Base-by-base conservation (phyloP, 2,113 vertebrate genomes). In the Eonycteris spelaea region DNA sequence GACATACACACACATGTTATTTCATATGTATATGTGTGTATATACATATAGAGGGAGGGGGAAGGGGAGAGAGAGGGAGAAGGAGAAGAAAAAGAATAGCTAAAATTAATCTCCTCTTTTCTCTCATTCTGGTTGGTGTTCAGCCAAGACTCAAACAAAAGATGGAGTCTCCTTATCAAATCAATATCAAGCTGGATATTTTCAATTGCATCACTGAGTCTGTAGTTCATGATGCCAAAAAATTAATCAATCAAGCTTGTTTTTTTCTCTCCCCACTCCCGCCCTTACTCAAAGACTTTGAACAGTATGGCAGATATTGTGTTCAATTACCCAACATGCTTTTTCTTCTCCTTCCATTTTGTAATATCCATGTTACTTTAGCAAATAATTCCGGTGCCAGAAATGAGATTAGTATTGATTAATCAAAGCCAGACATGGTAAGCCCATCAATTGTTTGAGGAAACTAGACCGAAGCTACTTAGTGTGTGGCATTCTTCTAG, bases 71-170 rank as follows among this genome's bases (percentile, higher is more conserved):
- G 11, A 45, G 16, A 5, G 9, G 30, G 2, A 12, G 35, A 22
- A 45, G 51, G 24, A 53, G 78, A 45, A 45, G 33, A 80, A 33
- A 33, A 21, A 45, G 13, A 22, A 9, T 45, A 63, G 78, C 11
- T 86, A 35, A 91, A 83, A 77, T 75, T 19, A 35, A 28, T 75
- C 67, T 65, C 16, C 21, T 59, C 12, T 40, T 63, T 53, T 40
- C 21, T 0, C 73, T 86, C 57, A 48, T 63, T 92, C 26, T 57
- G 35, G 22, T 70, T 79, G 84, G 24, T 55, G 18, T 79, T 86
- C 30, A 53, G 59, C 43, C 87, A 94, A 57, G 19, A 92, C 71
- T 40, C 33, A 70, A 83, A 24, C 40, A 89, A 79, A 74, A 75
- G 28, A 2, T 26, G 2, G 11, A 16, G 6, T 86, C 40, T 63